Evolutionary conservation across 2,888 invertebrate genomes (phyloP).

Genomic region (Eretmocerus hayati): DNA sequence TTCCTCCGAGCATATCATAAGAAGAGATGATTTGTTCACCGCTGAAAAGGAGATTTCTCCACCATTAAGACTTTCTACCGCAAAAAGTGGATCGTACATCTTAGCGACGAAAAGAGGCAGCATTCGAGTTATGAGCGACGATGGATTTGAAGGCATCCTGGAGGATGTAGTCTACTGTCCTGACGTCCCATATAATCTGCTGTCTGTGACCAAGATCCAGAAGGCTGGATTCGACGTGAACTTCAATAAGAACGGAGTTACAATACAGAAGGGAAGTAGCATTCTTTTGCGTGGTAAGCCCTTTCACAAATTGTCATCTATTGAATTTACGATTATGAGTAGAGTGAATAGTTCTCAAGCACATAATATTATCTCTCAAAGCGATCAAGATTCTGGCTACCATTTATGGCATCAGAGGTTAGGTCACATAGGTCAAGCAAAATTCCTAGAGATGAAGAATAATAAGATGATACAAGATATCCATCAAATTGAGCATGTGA

Average conservation of each 20-base stretch:
- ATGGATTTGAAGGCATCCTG: constrained; percentile 21
- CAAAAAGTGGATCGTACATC: constrained; percentile 24
- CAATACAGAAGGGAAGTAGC: not conserved
- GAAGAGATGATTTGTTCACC: not conserved
- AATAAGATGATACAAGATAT: constrained; percentile 4
- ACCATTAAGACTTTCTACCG: not conserved
- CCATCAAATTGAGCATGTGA: constrained; percentile 7
- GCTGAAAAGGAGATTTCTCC: not conserved
- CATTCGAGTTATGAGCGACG: constrained; percentile 28
- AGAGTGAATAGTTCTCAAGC: no score
- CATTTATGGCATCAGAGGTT: constrained; percentile 3
- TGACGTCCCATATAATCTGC: constrained; percentile 29
- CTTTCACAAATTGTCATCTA: not conserved
- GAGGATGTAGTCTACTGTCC: constrained; percentile 30
- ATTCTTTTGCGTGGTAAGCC: not conserved
- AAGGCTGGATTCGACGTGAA: constrained; percentile 23
- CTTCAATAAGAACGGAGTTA: not conserved
- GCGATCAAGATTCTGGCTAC: no score
- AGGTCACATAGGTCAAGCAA: constrained; percentile 8
- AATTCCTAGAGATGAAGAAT: constrained; percentile 11
- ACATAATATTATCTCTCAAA: no score
- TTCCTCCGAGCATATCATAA: constrained; percentile 3
- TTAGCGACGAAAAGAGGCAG: constrained; percentile 30
- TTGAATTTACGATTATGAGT: constrained; percentile 1
- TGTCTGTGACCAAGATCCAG: constrained; percentile 28